Percentiles rank a stretch among this genome's conserved stretches.
phyloP scores from a whole-genome alignment of 2,113 vertebrate species.

The Phalacrocorax aristotelis region DNA sequence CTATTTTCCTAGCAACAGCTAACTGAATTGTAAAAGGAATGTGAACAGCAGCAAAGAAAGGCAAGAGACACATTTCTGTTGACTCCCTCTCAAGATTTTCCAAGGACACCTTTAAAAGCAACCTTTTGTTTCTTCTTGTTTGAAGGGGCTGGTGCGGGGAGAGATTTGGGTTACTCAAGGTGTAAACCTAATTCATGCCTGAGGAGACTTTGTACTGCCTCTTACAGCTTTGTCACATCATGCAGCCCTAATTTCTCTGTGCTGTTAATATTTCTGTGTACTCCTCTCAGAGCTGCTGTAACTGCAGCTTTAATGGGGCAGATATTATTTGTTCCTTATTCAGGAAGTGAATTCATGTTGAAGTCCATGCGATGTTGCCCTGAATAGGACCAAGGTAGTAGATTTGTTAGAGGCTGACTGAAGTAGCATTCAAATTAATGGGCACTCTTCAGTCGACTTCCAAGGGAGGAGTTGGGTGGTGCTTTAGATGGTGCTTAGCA shows the following conservation, averaged over 20 bases:
- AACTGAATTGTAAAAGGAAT: not conserved
- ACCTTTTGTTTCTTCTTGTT: not conserved
- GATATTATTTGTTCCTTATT: not conserved
- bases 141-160: not conserved
- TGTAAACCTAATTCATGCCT: not conserved
- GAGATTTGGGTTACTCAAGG: not conserved
- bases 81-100: not conserved
- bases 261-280: not conserved
- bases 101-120: not conserved
- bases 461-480: not conserved
- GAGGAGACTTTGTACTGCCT: not conserved
- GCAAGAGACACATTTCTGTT: not conserved
- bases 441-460: not conserved
- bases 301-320: not conserved
- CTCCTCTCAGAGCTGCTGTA: not conserved
- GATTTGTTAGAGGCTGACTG: not conserved
- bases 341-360: not conserved
- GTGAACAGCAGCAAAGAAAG: not conserved
- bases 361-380: not conserved
- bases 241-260: not conserved
- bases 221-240: not conserved
- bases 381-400: not conserved
- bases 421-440: not conserved
- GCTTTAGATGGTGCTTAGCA: not conserved
- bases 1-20: not conserved